Evolutionary conservation across 2,113 vertebrate genomes (phyloP), one percentile per base, ranked within the genome.

Genomic region (Ptyas mucosa): DNA sequence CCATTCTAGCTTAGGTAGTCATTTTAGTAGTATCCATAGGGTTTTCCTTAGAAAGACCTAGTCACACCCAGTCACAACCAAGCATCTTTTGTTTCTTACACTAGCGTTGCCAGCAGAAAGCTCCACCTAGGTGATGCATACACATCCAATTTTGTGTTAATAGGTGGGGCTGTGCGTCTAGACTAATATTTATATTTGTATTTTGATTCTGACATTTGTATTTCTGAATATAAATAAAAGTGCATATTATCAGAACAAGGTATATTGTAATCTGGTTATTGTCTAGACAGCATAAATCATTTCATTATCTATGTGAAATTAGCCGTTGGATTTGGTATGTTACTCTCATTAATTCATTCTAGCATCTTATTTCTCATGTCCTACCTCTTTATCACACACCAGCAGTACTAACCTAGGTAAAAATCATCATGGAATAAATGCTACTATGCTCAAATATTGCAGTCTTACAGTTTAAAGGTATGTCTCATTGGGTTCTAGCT

Each of bases 171-270:
- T 88, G 96, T 97, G 94, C 0, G 1, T 97, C 96, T 95, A 96
- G 95, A 96, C 95, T 90, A 94, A 92, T 97, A 95, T 98, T 97
- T 97, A 96, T 97, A 97, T 98, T 98, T 97, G 96, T 97, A 98
- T 96, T 97, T 97, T 97, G 94, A 97, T 97, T 97, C 95, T 94
- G 96, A 96, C 93, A 95, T 98, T 98, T 98, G 97, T 98, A 98
- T 96, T 98, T 97, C 97, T 97, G 96, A 95, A 96, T 96, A 97
- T 95, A 95, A 98, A 98, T 98, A 98, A 98, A 98, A 89, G 94
- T 95, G 97, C 96, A 96, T 93, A 94, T 98, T 98, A 97, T 97
- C 97, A 97, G 95, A 98, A 97, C 97, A 69, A 55, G 20, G 34
- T 1, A 89, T 15, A 1, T 81, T 90, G 43, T 90, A 24, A 24